phyloP scores from a whole-genome alignment of 2,113 vertebrate genomes.

The Phalacrocorax aristotelis region DNA sequence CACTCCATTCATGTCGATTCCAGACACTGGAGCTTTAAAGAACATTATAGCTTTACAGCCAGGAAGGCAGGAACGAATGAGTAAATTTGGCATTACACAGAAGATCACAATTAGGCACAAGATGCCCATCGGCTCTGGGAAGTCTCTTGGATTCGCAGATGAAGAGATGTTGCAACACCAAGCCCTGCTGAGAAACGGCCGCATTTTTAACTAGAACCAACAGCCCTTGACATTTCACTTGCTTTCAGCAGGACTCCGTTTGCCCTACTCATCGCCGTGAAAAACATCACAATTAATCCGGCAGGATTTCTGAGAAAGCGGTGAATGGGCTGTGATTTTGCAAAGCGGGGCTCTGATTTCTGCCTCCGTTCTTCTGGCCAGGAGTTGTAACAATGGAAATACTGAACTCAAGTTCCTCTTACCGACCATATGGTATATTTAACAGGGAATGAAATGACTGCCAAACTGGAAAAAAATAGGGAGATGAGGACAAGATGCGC shows the following conservation, averaged over 20 bases:
- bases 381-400: not conserved
- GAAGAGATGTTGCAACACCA: not conserved
- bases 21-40: not conserved
- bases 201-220: not conserved
- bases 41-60: not conserved
- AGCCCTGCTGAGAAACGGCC: not conserved
- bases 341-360: not conserved
- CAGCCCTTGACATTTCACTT: not conserved
- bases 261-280: not conserved
- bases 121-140: not conserved
- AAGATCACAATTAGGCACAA: not conserved
- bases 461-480: not conserved
- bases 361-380: not conserved
- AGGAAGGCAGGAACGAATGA: not conserved
- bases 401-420: not conserved
- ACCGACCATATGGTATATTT: not conserved
- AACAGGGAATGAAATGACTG: not conserved
- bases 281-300: conserved; percentile 1
- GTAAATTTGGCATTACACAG: not conserved
- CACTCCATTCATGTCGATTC: not conserved
- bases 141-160: not conserved
- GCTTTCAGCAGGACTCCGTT: not conserved
- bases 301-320: not conserved
- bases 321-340: not conserved
- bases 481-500: conserved; percentile 7